Evolutionary conservation across 2,797 vertebrate genomes (phyloP).

Genomic region (Galagoides demidoff): DNA sequence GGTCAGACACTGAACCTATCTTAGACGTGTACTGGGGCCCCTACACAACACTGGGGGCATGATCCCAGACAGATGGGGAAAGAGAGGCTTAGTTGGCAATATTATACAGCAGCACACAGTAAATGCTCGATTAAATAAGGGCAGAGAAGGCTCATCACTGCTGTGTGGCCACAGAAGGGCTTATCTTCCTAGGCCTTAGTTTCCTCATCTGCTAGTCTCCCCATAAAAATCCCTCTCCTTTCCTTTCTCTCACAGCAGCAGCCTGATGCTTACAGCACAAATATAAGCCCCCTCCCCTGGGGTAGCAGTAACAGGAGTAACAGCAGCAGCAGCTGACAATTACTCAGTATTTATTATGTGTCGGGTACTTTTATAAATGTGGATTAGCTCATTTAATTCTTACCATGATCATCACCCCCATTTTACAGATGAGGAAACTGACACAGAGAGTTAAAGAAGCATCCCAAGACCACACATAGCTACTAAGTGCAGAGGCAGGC

Average conservation of each 20-base stretch:
- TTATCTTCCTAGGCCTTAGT: neutral
- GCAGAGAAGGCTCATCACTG: fast-evolving
- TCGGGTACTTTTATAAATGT: neutral
- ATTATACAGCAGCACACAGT: neutral
- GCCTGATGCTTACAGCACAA: fast-evolving
- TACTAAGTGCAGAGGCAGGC: neutral
- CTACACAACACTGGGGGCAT: neutral
- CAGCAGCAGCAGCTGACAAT: neutral
- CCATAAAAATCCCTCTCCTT: no score
- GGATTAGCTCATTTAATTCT: neutral
- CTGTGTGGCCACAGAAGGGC: neutral
- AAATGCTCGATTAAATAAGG: neutral
- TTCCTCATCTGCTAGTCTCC: neutral
- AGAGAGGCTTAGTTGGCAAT: neutral
- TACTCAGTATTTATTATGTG: neutral
- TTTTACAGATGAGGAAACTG: neutral
- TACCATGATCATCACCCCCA: neutral
- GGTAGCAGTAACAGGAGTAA: neutral
- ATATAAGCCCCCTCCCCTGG: neutral
- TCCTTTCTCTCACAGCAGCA: neutral
- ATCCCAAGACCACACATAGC: neutral
- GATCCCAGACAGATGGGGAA: neutral
- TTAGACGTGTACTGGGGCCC: neutral
- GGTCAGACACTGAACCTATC: neutral
- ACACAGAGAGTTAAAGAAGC: neutral